Evolutionary conservation across 2,113 vertebrate species (phyloP), one percentile per base, ranked within the genome.

Genomic region (Lamprologus tigripictilis): DNA sequence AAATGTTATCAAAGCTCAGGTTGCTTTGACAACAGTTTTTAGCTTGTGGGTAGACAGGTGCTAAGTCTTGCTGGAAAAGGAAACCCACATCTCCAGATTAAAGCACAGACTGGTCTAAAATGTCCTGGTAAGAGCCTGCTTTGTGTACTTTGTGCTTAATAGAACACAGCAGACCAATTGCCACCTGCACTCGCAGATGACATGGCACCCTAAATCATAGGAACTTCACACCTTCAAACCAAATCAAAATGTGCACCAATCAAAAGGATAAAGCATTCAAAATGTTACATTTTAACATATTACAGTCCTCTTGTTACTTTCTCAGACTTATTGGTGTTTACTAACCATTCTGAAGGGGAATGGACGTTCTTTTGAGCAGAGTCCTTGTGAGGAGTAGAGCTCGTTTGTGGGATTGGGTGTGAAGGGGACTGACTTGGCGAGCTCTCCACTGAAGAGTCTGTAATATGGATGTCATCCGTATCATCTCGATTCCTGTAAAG

Each of bases 341-440:
- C 90, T 63, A 11, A 94, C 94, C 92, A 94, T 88, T 91, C 90
- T 31, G 4, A 21, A 5, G 0, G 2, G 4, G 49, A n/a, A 8
- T 61, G 16, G 16, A 1, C 1, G 13, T 76, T 13, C 9, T n/a
- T 19, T 7, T 42, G 9, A 79, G 55, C 12, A 3, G 78, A 35
- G 17, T n/a, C 26, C 37, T 82, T 92, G 4, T 89, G 79, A 26
- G 93, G 92, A 51, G 94, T 95, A 57, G 94, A 95, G 85, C 90
- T 91, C 2, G 23, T 92, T 31, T 53, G 85, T 42, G 89, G 90
- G 9, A 19, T 13, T 1, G 42, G n/a, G 2, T 3, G 33, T 33
- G 1, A 7, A 40, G 47, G 5, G 8, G 8, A 26, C 35, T 2
- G 8, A 17, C 3, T 26, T 3, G 89, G 26, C 1, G 82, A 90